Percentiles rank a stretch among this genome's conserved stretches.
These are phyloP conservation scores for Tridacna crocea DNA, from an alignment of 2,888 invertebrate genomes.

Conservation along the genomic window DNA sequence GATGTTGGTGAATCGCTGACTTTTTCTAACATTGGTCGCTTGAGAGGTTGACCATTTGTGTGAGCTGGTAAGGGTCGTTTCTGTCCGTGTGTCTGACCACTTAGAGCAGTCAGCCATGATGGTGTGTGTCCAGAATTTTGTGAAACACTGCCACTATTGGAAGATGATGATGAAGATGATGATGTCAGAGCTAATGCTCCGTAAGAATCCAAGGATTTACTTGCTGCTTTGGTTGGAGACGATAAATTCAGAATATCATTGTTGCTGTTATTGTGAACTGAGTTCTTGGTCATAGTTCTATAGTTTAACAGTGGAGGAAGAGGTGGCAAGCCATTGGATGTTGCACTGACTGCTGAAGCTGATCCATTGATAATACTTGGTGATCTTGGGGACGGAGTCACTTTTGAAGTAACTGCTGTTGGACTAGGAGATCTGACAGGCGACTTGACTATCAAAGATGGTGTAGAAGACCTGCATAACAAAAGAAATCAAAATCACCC, in stretches of 20 bases:
- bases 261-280: background rate
- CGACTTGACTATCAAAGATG: conserved; percentile 30
- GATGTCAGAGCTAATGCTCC: background rate
- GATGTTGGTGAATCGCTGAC: conserved; percentile 48
- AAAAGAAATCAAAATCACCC: background rate
- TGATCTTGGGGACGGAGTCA: background rate
- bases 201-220: background rate
- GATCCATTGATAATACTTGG: background rate
- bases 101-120: conserved; percentile 56
- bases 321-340: conserved; percentile 1
- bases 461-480: conserved; percentile 49
- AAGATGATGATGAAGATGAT: background rate
- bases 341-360: background rate
- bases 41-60: conserved; percentile 38
- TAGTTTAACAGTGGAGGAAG: conserved; percentile 15
- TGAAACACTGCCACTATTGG: background rate
- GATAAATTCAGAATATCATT: conserved; percentile 6
- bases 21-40: conserved; percentile 50
- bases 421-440: conserved; percentile 37
- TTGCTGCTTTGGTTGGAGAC: background rate
- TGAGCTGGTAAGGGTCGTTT: conserved; percentile 56
- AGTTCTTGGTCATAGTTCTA: background rate
- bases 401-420: background rate
- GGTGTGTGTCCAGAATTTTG: conserved; percentile 18
- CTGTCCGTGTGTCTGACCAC: conserved; percentile 54